phyloP scores from a whole-genome alignment of 2,888 invertebrate genomes.

The Argyresthia goedartella region DNA sequence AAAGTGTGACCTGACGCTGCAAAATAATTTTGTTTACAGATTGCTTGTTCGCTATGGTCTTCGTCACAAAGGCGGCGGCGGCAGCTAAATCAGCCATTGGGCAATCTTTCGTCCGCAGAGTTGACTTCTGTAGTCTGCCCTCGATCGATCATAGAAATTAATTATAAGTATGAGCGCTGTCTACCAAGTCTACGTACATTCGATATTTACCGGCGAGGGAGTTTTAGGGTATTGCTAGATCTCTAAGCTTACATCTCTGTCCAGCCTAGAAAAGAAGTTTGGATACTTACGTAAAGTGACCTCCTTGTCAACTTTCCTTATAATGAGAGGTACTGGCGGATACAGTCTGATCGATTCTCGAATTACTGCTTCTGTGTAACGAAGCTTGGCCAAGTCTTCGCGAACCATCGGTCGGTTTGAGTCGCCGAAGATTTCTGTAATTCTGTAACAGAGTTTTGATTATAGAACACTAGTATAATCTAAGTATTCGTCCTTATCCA shows the following conservation, averaged over 20 bases:
- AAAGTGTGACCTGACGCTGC: conserved; percentile 21
- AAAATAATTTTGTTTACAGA: conserved; percentile 1
- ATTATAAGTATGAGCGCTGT: too few species aligned
- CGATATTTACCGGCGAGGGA: not conserved
- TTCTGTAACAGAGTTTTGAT: not conserved
- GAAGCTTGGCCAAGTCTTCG: conserved; percentile 38
- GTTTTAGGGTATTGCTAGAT: not conserved
- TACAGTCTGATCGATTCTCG: conserved; percentile 52
- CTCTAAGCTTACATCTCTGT: not conserved
- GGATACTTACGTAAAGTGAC: not conserved
- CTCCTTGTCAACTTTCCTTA: conserved; percentile 23
- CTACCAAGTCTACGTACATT: too few species aligned
- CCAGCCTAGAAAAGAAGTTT: not conserved
- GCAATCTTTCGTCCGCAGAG: not conserved
- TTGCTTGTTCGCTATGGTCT: not conserved
- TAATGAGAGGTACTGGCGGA: conserved; percentile 39
- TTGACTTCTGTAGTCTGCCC: too few species aligned
- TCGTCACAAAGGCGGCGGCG: not conserved
- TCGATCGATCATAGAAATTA: too few species aligned
- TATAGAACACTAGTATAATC: too few species aligned
- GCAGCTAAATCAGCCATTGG: not conserved
- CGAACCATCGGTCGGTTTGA: conserved; percentile 22
- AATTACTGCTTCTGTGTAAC: conserved; percentile 46
- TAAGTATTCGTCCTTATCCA: too few species aligned
- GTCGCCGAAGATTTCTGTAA: conserved; percentile 18